Evolutionary conservation across 2,797 vertebrate genomes (phyloP).

Genomic region (Pelobates cultripes): DNA sequence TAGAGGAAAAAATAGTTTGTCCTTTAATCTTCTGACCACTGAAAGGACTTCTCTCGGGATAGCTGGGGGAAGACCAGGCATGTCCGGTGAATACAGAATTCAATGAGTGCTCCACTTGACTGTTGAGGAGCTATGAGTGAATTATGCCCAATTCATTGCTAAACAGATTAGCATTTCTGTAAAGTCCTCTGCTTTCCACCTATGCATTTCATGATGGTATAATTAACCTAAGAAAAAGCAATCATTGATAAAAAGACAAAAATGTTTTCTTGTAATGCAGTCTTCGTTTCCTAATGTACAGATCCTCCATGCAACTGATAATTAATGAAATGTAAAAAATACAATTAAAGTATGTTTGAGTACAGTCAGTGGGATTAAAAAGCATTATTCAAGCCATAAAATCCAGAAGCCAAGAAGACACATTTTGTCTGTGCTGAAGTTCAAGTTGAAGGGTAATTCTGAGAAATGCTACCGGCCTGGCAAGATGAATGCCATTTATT

Average conservation of each 20-base stretch:
- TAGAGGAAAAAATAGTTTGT: no score
- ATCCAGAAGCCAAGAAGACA: not conserved
- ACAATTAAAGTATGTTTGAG: slow-evolving; percentile 65
- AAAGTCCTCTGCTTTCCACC: no score
- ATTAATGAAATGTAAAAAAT: slow-evolving; percentile 65
- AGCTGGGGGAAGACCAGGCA: no score
- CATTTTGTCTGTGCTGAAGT: slow-evolving; percentile 58
- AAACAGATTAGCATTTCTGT: no score
- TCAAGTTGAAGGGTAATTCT: slow-evolving; percentile 63
- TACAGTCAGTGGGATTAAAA: slow-evolving; percentile 65
- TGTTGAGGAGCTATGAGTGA: no score
- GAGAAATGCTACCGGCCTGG: slow-evolving; percentile 64
- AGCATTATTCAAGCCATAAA: slow-evolving; percentile 59
- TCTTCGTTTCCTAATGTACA: not conserved
- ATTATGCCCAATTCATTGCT: no score
- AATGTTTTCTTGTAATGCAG: slow-evolving; percentile 1
- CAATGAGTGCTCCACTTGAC: no score
- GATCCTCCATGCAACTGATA: slow-evolving; percentile 19
- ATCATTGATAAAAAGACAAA: slow-evolving; percentile 6
- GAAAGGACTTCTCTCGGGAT: no score
- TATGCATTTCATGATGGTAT: not conserved
- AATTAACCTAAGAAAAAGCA: slow-evolving; percentile 32
- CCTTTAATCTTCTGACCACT: no score
- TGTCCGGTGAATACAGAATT: no score
- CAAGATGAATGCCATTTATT: slow-evolving; percentile 63